Conservation (phyloP, 2,888 invertebrate genomes). For the Acleris holmiana region DNA sequence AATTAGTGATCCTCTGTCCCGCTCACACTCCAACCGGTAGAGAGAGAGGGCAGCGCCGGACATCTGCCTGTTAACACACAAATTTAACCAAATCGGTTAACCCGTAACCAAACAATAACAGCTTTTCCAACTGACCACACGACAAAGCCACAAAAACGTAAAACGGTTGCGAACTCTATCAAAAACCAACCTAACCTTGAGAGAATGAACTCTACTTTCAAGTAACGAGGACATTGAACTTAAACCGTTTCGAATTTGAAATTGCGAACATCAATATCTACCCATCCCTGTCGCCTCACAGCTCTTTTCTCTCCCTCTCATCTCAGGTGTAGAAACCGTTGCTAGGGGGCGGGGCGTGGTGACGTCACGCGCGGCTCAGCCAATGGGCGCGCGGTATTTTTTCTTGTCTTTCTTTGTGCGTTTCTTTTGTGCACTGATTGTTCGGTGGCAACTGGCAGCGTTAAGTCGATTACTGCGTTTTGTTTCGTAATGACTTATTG, state of each 20-base stretch:
- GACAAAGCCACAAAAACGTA: constrained; percentile 44
- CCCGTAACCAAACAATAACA: constrained; percentile 84
- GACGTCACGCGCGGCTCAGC: constrained; percentile 73
- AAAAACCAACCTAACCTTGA: constrained; percentile 41
- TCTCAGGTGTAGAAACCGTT: constrained; percentile 81
- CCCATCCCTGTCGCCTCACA: constrained; percentile 66
- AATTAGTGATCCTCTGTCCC: constrained; percentile 61
- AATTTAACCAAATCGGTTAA: constrained; percentile 84
- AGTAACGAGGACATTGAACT: constrained; percentile 6
- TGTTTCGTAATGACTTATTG: constrained; percentile 42
- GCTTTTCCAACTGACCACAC: constrained; percentile 79
- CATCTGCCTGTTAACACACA: constrained; percentile 80
- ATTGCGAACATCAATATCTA: constrained; percentile 58
- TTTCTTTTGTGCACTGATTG: constrained; percentile 72
- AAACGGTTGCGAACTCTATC: constrained; percentile 7
- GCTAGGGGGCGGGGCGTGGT: constrained; percentile 78
- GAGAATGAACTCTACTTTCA: constrained; percentile 28
- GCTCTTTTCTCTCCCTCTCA: constrained; percentile 69
- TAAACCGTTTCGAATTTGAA: constrained; percentile 44
- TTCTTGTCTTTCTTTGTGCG: constrained; percentile 61
- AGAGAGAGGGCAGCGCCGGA: constrained; percentile 64
- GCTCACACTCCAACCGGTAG: constrained; percentile 45
- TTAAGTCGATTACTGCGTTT: constrained; percentile 38
- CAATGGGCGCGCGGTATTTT: constrained; percentile 69
- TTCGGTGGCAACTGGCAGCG: constrained; percentile 50